Evolutionary conservation across 2,888 invertebrate genomes (phyloP).

Genomic region (Spialia ferax): DNA sequence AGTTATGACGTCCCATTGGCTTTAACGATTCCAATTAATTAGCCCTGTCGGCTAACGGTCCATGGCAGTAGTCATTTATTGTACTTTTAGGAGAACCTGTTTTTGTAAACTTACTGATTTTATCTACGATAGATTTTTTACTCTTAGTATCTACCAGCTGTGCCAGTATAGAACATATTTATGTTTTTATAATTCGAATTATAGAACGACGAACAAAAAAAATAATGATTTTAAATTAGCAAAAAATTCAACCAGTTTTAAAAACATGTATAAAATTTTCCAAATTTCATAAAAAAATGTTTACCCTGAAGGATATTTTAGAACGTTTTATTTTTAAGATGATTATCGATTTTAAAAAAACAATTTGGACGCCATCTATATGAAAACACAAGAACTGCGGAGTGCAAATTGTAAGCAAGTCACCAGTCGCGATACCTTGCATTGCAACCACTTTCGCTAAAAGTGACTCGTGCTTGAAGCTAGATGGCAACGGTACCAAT

Average conservation of each 20-base stretch:
- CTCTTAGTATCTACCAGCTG: not conserved
- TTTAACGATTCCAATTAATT: conserved; percentile 77
- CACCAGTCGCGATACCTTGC: not conserved
- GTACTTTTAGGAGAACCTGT: conserved; percentile 25
- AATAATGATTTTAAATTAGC: no score
- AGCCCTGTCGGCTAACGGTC: conserved; percentile 48
- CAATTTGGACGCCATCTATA: conserved; percentile 30
- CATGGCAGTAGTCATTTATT: conserved; percentile 72
- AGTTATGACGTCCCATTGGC: conserved; percentile 71
- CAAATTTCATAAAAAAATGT: no score
- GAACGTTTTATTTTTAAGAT: no score
- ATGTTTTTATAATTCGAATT: no score
- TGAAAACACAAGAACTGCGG: not conserved
- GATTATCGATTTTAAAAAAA: not conserved
- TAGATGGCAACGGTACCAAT: conserved; percentile 6
- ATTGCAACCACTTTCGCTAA: conserved; percentile 7
- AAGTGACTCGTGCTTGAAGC: not conserved
- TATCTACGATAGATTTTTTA: not conserved
- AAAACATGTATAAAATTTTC: no score
- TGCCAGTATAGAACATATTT: no score
- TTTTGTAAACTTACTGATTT: not conserved
- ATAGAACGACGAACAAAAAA: no score
- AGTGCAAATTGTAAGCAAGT: not conserved
- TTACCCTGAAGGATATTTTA: no score
- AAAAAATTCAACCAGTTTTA: no score